Evolutionary conservation across 2,797 vertebrate genomes (phyloP).

Genomic region (Furcifer pardalis): DNA sequence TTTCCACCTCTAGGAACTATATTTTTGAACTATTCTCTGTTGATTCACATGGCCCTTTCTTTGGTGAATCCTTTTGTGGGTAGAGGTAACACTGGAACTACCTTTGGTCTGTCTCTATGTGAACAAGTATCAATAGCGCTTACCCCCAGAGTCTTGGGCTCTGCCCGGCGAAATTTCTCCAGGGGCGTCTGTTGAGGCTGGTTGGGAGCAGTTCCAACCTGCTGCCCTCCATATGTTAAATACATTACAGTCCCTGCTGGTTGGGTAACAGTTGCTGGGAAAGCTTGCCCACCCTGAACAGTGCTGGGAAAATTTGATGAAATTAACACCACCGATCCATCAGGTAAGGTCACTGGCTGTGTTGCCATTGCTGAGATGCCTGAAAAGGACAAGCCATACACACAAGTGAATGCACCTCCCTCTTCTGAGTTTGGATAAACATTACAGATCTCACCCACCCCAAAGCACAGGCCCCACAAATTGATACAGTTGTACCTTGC

Average conservation of each 20-base stretch:
- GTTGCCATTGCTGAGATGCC: background rate
- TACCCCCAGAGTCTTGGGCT: slow-evolving; percentile 26
- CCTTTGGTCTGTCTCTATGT: no score
- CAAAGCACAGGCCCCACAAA: background rate
- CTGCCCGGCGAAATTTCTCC: background rate
- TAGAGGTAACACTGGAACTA: no score
- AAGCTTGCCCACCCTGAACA: background rate
- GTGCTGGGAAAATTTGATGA: background rate
- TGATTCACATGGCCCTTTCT: background rate
- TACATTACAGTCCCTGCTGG: background rate
- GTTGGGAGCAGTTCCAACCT: background rate
- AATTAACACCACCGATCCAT: background rate
- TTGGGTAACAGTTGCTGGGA: background rate
- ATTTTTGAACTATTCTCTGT: background rate
- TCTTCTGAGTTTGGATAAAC: background rate
- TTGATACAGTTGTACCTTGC: no score
- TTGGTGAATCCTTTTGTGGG: no score
- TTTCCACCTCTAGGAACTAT: background rate
- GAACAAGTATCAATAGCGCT: background rate
- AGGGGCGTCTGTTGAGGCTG: background rate
- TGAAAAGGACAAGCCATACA: background rate
- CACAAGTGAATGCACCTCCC: background rate
- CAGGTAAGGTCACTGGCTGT: background rate
- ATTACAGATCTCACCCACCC: background rate
- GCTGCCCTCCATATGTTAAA: background rate